These are phyloP conservation scores for Microtus montanus DNA, from an alignment of 2,113 vertebrate species.

Conservation along the genomic window DNA sequence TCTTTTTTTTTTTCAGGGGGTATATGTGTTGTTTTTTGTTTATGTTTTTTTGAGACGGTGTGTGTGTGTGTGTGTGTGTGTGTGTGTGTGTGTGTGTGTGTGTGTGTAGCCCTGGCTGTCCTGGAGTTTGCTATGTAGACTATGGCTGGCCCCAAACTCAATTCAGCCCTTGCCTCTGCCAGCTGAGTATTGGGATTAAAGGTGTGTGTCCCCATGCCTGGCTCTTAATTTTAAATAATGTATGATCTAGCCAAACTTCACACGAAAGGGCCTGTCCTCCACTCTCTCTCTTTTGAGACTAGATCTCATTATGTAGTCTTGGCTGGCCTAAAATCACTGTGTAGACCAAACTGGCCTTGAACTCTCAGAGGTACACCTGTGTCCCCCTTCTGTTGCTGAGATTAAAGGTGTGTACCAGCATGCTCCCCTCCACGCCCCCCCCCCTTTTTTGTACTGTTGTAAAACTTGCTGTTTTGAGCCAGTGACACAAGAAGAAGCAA, in stretches of 20 bases:
- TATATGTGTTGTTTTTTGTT: neutral
- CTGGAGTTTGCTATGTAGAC: neutral
- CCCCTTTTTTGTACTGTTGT: neutral
- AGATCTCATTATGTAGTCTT: neutral
- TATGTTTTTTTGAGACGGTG: too few species aligned
- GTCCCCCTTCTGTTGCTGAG: too few species aligned
- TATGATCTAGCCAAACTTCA: neutral
- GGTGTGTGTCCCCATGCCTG: neutral
- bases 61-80: too few species aligned
- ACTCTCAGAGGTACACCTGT: too few species aligned
- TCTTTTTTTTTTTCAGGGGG: neutral
- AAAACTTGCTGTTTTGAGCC: neutral
- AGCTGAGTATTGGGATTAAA: neutral
- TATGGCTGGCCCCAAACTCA: neutral
- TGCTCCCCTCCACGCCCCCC: accelerated
- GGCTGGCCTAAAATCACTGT: neutral
- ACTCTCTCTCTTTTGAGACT: neutral
- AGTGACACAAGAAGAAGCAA: neutral
- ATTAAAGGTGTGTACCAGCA: too few species aligned
- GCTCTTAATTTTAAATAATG: neutral
- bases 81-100: too few species aligned
- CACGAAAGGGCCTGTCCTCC: neutral
- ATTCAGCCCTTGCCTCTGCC: neutral
- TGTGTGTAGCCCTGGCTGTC: neutral
- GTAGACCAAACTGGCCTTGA: neutral